phyloP scores from a whole-genome alignment of 2,888 invertebrate genomes.

The Pyrochroa serraticornis region DNA sequence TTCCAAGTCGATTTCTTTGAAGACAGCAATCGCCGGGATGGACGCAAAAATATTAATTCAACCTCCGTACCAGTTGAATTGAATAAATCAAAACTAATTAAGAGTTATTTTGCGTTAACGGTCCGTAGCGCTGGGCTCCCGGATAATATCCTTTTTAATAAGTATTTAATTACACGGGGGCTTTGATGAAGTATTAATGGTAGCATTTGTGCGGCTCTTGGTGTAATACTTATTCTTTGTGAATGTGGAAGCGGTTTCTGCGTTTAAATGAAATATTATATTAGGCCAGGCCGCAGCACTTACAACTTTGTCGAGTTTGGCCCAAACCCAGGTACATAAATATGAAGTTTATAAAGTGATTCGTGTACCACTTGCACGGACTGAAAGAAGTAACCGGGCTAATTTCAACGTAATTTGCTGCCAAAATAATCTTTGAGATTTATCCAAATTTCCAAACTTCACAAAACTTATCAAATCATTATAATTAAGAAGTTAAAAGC shows the following conservation, averaged over 20 bases:
- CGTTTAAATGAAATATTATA: slow-evolving; percentile 33
- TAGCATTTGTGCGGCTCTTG: not conserved
- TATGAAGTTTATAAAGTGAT: slow-evolving; percentile 34
- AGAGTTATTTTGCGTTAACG: too few relatives aligned
- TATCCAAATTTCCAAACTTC: too few relatives aligned
- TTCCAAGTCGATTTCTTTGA: too few relatives aligned
- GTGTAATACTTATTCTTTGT: slow-evolving; percentile 27
- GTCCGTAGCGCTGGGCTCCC: not conserved
- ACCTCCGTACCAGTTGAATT: too few relatives aligned
- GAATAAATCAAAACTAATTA: too few relatives aligned
- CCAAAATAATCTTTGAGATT: slow-evolving; percentile 19
- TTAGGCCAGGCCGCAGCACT: slow-evolving; percentile 29
- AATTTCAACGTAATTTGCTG: slow-evolving; percentile 24
- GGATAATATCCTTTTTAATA: slow-evolving; percentile 5
- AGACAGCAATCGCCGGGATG: too few relatives aligned
- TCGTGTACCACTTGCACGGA: slow-evolving; percentile 3
- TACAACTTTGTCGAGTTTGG: slow-evolving; percentile 35
- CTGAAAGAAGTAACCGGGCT: slow-evolving; percentile 23
- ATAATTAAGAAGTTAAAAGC: too few relatives aligned
- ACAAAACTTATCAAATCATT: too few relatives aligned
- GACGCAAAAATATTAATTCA: too few relatives aligned
- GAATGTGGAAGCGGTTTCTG: slow-evolving; percentile 31
- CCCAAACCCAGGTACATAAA: slow-evolving; percentile 35
- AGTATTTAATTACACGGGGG: slow-evolving; percentile 5
- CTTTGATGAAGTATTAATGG: slow-evolving; percentile 16